These are phyloP conservation scores for Pinna nobilis DNA, from an alignment of 1,140 invertebrate species.

Conservation along the genomic window DNA sequence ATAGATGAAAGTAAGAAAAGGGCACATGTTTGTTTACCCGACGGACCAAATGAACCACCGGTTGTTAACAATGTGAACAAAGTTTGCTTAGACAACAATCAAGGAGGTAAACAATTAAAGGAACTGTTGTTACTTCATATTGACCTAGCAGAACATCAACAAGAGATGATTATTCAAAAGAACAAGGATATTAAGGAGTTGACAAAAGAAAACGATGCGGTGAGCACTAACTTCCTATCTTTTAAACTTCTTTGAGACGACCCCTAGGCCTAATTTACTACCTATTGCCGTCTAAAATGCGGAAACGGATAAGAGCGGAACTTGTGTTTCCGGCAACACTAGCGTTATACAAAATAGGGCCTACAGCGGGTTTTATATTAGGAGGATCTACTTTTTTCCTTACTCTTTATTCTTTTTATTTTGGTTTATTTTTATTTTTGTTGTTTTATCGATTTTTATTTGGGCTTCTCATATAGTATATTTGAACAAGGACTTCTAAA, in stretches of 20 bases:
- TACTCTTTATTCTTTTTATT: too few relatives aligned
- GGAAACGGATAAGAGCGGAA: too few relatives aligned
- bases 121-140: constrained; percentile 56
- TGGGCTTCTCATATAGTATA: too few relatives aligned
- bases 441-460: too few relatives aligned
- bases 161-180: constrained; percentile 52
- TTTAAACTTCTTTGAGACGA: not conserved
- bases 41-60: not conserved
- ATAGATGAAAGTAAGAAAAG: constrained; percentile 21
- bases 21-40: not conserved
- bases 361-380: too few relatives aligned
- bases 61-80: not conserved
- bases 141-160: constrained; percentile 62
- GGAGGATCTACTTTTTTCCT: too few relatives aligned
- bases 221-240: constrained; percentile 42
- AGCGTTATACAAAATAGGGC: too few relatives aligned
- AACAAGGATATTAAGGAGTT: constrained; percentile 56
- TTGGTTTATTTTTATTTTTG: too few relatives aligned
- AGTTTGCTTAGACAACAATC: constrained; percentile 1
- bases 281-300: too few relatives aligned
- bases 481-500: too few relatives aligned
- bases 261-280: too few relatives aligned
- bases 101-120: constrained; percentile 48
- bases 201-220: constrained; percentile 49
- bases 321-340: too few relatives aligned